Base-by-base conservation (phyloP, 2,113 vertebrate genomes). In the Melanerpes formicivorus region DNA sequence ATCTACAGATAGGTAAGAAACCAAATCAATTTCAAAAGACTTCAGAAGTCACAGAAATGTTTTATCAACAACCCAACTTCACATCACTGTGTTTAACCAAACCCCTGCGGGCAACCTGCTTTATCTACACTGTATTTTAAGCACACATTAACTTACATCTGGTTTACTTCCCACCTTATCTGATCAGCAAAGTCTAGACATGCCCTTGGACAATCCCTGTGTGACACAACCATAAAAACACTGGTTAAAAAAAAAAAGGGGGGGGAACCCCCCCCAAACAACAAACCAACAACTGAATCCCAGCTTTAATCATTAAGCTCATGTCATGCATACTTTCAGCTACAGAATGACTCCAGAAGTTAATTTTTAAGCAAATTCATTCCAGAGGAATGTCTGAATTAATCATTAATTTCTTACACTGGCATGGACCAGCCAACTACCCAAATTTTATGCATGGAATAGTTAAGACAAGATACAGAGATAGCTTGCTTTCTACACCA, bases 331-430 rank as follows among this genome's bases (percentile, higher is more conserved):
- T 86, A 80, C 91, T 60, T 95, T 81, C 83, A 91, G 80, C 16
- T 42, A 32, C 37, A 32, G 59, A 84, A 83, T 18, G 32, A 78
- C 73, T 82, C 56, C 46, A 37, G 3, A 55, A 79, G 95, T 97
- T 97, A 97, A 97, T 96, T 90, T 96, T 92, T 95, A 97, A 96
- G 88, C 82, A 78, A 77, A 80, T 50, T 74, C 52, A 87, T 59
- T 83, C 83, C 83, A 80, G 59, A 93, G 89, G 95, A 95, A 97
- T 95, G 87, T 44, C 83, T 60, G 78, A 91, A 91, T 88, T 95
- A 95, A 96, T 94, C 11, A 96, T 95, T 95, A 93, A 55, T 67
- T 59, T 46, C 56, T 77, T 50, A 76, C 56, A 62, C 44, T 46
- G 44, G 18, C 32, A 52, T 1, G 25, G 93, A 56, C 15, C 30